Evolutionary conservation across 2,113 vertebrate genomes (phyloP), one percentile per base, ranked within the genome.

Genomic region (Forbesichthys agassizii): DNA sequence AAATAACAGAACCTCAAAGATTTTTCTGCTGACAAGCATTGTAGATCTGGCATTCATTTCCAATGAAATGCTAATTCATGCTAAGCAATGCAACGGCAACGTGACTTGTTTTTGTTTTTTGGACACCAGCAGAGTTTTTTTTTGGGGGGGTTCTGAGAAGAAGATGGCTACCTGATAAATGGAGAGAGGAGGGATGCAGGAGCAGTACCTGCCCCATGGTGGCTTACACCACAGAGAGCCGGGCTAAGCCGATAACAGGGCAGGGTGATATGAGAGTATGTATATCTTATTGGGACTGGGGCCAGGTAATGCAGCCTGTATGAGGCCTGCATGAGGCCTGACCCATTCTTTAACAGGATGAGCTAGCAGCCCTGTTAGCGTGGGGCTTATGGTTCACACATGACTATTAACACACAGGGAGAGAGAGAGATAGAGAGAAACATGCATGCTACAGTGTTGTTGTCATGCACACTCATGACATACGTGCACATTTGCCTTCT

Each of bases 281-380:
- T 27, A 83, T 82, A 80, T 78, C 82, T 86, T 75, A 70, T 77
- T 85, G 86, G 87, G 89, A 84, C 72, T 33, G 55, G 55, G 61
- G 84, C 84, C 87, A 86, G 86, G 79, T 84, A 27, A 27, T 27
- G 27, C 82, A 84, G 79, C 58, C 78, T 80, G 56, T 58, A 62
- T 20, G 61, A 75, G 62, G 75, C 71, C 42, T 27, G 27, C 27
- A 27, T 27, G 27, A 27, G 27, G 27, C 27, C 54, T 85, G 90
- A 90, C 83, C 86, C 86, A 80, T 87, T 89, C 86, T 89, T 76
- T 75, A 69, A 61, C 82, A 81, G 84, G 86, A 87, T 88, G 86
- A 89, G 78, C 85, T 85, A 74, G 89, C 88, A 86, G 81, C 80
- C 69, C 76, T 79, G 78, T 69, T 69, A 82, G 78, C 77, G 81